phyloP scores from a whole-genome alignment of 2,797 vertebrate species.

The Setipinna tenuifilis region DNA sequence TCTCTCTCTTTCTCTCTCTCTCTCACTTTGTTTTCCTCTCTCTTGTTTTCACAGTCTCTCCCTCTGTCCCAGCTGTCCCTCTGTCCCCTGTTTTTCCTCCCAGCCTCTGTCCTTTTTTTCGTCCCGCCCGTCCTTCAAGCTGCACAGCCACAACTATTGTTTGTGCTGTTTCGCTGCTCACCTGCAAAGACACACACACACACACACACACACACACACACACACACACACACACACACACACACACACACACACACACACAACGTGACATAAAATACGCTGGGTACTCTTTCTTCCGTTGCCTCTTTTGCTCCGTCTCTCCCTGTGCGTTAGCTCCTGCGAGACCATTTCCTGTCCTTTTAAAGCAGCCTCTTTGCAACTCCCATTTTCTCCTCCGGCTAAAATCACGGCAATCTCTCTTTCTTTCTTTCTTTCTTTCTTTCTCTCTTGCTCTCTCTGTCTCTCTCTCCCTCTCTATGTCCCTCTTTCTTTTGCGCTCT shows the following conservation, averaged over 20 bases:
- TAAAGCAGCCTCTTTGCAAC: slow-evolving; percentile 62
- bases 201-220: slow-evolving; percentile 7
- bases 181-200: slow-evolving; percentile 40
- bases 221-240: slow-evolving; percentile 42
- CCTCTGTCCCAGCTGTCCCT: slow-evolving; percentile 25
- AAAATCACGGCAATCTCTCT: slow-evolving; percentile 29
- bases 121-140: slow-evolving; percentile 21
- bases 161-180: slow-evolving; percentile 42
- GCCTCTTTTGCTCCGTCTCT: slow-evolving; percentile 24
- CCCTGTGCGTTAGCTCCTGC: slow-evolving; percentile 34
- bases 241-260: too few species aligned
- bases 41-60: slow-evolving; percentile 29
- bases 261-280: slow-evolving; percentile 44
- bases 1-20: slow-evolving; percentile 27
- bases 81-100: neutral
- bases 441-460: neutral
- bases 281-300: slow-evolving; percentile 26
- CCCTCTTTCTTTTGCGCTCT: too few species aligned
- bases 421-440: neutral
- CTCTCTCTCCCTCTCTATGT: too few species aligned
- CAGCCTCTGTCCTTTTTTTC: slow-evolving; percentile 24
- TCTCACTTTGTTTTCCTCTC: neutral
- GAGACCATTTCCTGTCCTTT: slow-evolving; percentile 69
- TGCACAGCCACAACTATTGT: slow-evolving; percentile 36
- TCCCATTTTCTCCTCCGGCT: neutral